Percentiles rank a stretch among this genome's conserved stretches.
phyloP scores from a whole-genome alignment of 2,888 invertebrate species.

The Nephrotoma guestfalica region DNA sequence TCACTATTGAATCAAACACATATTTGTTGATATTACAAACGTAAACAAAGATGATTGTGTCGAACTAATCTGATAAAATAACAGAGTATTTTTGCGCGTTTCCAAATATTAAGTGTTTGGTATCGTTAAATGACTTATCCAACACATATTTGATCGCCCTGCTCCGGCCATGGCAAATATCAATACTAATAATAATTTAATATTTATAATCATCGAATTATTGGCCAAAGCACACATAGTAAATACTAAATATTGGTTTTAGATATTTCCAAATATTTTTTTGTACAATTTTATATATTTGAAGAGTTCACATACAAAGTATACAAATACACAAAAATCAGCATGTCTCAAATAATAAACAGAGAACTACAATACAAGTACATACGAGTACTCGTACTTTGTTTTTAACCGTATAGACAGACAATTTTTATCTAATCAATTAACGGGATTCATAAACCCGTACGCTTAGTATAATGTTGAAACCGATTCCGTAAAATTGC shows the following conservation, averaged over 20 bases:
- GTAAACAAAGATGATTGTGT: background rate
- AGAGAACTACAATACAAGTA: too few species aligned
- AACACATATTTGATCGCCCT: background rate
- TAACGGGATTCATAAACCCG: background rate
- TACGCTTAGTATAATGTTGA: background rate
- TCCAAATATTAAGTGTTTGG: background rate
- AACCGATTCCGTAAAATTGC: background rate
- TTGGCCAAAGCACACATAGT: background rate
- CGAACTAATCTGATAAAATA: background rate
- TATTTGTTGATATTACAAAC: background rate
- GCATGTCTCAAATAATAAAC: background rate
- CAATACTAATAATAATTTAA: background rate
- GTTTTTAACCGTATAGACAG: background rate
- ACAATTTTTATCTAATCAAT: background rate
- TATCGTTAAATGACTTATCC: background rate
- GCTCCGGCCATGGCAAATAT: background rate
- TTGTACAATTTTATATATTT: background rate
- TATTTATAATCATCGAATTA: background rate
- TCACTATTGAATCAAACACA: too few species aligned
- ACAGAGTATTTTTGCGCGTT: background rate
- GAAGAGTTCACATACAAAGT: background rate
- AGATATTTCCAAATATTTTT: background rate
- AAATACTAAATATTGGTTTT: background rate
- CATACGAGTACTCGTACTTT: too few species aligned
- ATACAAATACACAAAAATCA: background rate